Percentiles rank a stretch among this genome's conserved stretches.
These are phyloP conservation scores for Drosophila cardini DNA, from an alignment of 1,140 invertebrate genomes.

Conservation along the genomic window DNA sequence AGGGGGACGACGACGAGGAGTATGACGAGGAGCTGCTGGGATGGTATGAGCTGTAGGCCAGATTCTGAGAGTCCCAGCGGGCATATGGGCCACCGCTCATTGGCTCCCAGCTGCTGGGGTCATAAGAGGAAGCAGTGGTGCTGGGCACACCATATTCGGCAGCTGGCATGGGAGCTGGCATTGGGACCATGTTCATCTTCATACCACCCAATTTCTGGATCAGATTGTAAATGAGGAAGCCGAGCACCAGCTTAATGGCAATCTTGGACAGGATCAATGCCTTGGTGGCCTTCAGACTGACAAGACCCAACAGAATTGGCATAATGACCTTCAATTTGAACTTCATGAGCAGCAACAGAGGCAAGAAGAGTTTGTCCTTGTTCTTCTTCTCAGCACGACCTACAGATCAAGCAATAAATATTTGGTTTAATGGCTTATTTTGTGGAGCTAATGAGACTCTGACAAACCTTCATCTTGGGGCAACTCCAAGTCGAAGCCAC, in stretches of 20 bases:
- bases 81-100: constrained; percentile 89
- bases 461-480: constrained; percentile 85
- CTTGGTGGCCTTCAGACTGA: constrained; percentile 92
- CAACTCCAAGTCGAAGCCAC: constrained; percentile 87
- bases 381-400: constrained; percentile 86
- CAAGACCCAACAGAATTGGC: constrained; percentile 91
- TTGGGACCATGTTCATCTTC: constrained; percentile 89
- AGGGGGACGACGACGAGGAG: constrained; percentile 85
- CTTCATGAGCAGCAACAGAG: constrained; percentile 91
- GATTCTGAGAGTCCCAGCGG: constrained; percentile 89
- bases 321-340: constrained; percentile 93
- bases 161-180: constrained; percentile 86
- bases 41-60: constrained; percentile 92
- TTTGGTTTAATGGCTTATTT: constrained; percentile 26
- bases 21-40: constrained; percentile 87
- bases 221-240: constrained; percentile 91
- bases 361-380: constrained; percentile 92
- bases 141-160: constrained; percentile 88
- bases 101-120: constrained; percentile 89
- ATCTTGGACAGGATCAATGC: constrained; percentile 93
- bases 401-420: constrained; percentile 26
- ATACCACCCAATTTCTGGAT: constrained; percentile 89
- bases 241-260: constrained; percentile 91
- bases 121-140: constrained; percentile 88
- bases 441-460: neutral